These are phyloP conservation scores for Drosophila elegans DNA, from an alignment of 1,140 invertebrate genomes.

Conservation along the genomic window DNA sequence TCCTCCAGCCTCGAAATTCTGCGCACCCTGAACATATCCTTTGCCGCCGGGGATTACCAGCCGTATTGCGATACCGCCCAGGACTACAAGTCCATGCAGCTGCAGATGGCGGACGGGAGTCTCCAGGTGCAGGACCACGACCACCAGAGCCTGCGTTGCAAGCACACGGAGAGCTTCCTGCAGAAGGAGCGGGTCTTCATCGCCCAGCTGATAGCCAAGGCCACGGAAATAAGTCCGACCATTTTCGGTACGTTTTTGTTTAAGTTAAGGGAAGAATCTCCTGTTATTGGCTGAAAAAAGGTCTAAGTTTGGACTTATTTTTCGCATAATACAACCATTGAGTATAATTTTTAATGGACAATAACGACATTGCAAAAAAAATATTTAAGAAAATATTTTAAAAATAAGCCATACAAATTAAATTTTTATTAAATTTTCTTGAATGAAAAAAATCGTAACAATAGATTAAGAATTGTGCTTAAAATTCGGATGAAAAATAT, in stretches of 20 bases:
- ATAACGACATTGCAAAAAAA: too few species aligned
- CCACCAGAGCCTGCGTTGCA: slow-evolving; percentile 83
- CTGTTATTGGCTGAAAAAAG: too few species aligned
- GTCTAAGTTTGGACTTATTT: too few species aligned
- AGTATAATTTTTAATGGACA: too few species aligned
- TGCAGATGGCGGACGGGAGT: slow-evolving; percentile 27
- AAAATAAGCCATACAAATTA: too few species aligned
- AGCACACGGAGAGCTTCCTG: slow-evolving; percentile 82
- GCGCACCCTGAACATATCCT: slow-evolving; percentile 74
- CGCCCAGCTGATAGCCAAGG: slow-evolving; percentile 73
- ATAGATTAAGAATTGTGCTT: too few species aligned
- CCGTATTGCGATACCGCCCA: slow-evolving; percentile 61
- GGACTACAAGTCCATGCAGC: slow-evolving; percentile 56
- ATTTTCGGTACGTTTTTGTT: slow-evolving; percentile 64
- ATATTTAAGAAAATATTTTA: too few species aligned
- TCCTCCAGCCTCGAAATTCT: slow-evolving; percentile 78
- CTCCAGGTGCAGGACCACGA: slow-evolving; percentile 24
- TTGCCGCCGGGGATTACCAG: slow-evolving; percentile 73
- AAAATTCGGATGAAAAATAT: too few species aligned
- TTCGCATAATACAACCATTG: too few species aligned
- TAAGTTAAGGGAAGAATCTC: too few species aligned
- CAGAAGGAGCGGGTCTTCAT: slow-evolving; percentile 77
- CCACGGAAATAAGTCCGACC: slow-evolving; percentile 74
- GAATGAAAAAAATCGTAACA: too few species aligned
- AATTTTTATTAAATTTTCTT: too few species aligned